A percentile compares a stretch with the other conserved stretches of the same genome.
Conservation (phyloP, 2,888 invertebrate species). For the Tetheella fluctuosa region DNA sequence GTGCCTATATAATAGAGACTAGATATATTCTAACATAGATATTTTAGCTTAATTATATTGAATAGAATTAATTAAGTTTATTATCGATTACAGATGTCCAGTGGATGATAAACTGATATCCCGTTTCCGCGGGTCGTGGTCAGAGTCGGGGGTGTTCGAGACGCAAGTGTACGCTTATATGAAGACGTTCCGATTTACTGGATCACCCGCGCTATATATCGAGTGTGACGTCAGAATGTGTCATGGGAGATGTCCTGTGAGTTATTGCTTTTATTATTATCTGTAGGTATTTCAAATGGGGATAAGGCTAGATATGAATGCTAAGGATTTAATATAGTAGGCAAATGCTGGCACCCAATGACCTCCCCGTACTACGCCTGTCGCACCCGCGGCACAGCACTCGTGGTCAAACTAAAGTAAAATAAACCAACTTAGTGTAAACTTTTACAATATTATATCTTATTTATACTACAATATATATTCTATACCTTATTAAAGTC, state of each 20-base stretch:
- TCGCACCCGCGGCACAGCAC: no score
- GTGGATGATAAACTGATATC: conserved; percentile 97
- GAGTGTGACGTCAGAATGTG: conserved; percentile 98
- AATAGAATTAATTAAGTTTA: not conserved
- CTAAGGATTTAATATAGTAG: no score
- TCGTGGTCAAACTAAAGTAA: no score
- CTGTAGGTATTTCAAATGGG: no score
- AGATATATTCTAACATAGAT: not conserved
- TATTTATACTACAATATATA: no score
- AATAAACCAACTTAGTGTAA: no score
- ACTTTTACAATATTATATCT: no score
- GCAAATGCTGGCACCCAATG: no score
- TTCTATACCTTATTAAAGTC: no score
- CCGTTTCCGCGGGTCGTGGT: conserved; percentile 96
- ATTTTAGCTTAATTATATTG: not conserved
- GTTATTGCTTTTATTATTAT: conserved; percentile 44
- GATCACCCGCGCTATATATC: conserved; percentile 96
- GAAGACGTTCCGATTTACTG: conserved; percentile 97
- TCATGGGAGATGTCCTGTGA: conserved; percentile 96
- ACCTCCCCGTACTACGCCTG: no score
- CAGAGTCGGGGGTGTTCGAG: conserved; percentile 94
- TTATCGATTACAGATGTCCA: conserved; percentile 87
- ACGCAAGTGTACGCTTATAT: conserved; percentile 97
- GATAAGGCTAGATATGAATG: no score
- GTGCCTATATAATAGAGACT: no score